Base-by-base conservation (phyloP, 2,113 vertebrate genomes). In the Bos indicus region DNA sequence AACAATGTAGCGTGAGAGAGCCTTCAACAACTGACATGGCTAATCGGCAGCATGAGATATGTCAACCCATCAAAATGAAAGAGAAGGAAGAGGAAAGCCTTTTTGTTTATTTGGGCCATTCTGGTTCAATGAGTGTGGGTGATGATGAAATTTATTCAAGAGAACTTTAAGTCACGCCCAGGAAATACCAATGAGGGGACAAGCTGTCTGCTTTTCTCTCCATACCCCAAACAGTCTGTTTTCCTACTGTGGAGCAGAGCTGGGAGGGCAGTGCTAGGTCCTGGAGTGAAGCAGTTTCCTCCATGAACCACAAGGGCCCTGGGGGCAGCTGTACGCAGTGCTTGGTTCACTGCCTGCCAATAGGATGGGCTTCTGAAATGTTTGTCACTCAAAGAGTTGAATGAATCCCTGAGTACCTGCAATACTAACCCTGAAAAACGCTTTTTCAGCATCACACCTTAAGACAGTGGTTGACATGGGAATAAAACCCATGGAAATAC, bases 101-200 rank as follows among this genome's bases (percentile, higher is more conserved):
- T 54, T 78, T 54, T n/a, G 54, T 87, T 92, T 56, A 82, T 67
- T 62, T 85, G 74, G n/a, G 48, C 33, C 74, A 90, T 90, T 92
- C 91, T 94, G 14, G 25, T 81, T 90, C 89, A 77, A 0, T 60
- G 54, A 78, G 8, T 48, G 12, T 36, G 16, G 28, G 17, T 48
- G 30, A 91, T 60, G 90, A 52, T 74, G 28, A 83, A 83, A 91
- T 78, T 82, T 82, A 30, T 51, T 85, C n/a, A 82, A 36, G 64
- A 82, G 43, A 89, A 95, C 54, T 91, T 89, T 57, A 86, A 64
- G 52, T 60, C 9, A 12, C 48, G 21, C 33, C 46, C 62, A 13
- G 3, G 74, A 84, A 96, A 77, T 16, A 91, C 67, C 59, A 77
- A 4, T 59, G 71, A 94, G 46, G 23, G 57, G 81, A 59, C 7